Evolutionary conservation across 2,888 invertebrate genomes (phyloP).

Genomic region (Aquatica leii): DNA sequence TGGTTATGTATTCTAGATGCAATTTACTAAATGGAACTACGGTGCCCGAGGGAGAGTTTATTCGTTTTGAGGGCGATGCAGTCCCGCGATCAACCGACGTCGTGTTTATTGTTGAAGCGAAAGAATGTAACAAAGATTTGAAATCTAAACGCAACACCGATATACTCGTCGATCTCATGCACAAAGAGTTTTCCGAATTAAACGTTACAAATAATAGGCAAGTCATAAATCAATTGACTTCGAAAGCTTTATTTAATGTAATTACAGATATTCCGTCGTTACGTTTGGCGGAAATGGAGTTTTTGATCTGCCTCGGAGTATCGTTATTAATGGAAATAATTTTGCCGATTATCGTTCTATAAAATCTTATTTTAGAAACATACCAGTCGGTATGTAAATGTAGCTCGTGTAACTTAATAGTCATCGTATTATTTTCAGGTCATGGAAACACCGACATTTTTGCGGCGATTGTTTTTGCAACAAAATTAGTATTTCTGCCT

Average conservation of each 20-base stretch:
- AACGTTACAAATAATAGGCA: conserved; percentile 73
- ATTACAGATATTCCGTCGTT: conserved; percentile 78
- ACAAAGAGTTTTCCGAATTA: conserved; percentile 72
- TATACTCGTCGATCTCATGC: conserved; percentile 70
- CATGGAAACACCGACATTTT: conserved; percentile 75
- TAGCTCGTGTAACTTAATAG: not conserved
- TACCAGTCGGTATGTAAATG: conserved; percentile 67
- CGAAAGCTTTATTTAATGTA: not conserved
- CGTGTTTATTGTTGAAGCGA: conserved; percentile 89
- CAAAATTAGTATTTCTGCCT: conserved; percentile 78
- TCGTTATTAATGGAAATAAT: conserved; percentile 68
- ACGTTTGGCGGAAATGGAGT: conserved; percentile 78
- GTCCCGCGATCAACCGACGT: conserved; percentile 81
- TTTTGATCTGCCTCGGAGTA: conserved; percentile 71
- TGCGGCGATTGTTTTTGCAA: conserved; percentile 77
- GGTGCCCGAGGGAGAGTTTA: conserved; percentile 79
- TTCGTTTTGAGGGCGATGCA: conserved; percentile 66
- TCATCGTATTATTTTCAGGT: conserved; percentile 51
- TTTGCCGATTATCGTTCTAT: conserved; percentile 74
- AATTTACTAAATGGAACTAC: conserved; percentile 71
- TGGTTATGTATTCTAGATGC: conserved; percentile 65
- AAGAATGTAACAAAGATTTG: conserved; percentile 79
- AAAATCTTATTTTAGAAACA: conserved; percentile 72
- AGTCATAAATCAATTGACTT: conserved; percentile 23
- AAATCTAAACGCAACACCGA: conserved; percentile 73